Percentiles rank a stretch among this genome's conserved stretches.
phyloP scores from a whole-genome alignment of 2,113 vertebrate genomes.

The Platysternon megacephalum region DNA sequence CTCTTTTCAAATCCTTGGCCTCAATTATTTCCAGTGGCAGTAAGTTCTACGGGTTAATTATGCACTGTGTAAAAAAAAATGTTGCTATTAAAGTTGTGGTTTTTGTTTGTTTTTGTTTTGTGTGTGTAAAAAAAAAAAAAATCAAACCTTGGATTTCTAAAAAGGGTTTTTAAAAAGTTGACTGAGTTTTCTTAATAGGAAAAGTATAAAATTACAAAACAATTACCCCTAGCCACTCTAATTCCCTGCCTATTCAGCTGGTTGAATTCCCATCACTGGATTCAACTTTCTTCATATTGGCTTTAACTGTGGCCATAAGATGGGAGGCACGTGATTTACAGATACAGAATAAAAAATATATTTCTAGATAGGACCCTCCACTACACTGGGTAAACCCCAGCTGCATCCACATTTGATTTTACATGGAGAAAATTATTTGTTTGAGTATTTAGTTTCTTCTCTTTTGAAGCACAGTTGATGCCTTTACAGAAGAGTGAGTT shows the following conservation, averaged over 20 bases:
- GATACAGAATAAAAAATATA: neutral
- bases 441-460: neutral
- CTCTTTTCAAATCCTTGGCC: neutral
- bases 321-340: neutral
- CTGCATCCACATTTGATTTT: neutral
- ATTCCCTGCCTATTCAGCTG: constrained; percentile 42
- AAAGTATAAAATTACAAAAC: constrained; percentile 20
- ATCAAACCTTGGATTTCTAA: neutral
- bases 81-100: neutral
- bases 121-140: constrained; percentile 21
- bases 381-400: neutral
- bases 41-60: neutral
- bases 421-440: neutral
- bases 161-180: constrained; percentile 27
- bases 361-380: neutral
- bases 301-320: neutral
- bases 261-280: constrained; percentile 11
- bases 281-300: constrained; percentile 25
- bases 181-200: neutral
- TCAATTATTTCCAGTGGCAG: neutral
- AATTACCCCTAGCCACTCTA: constrained; percentile 57
- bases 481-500: neutral
- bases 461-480: neutral
- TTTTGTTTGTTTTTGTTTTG: neutral
- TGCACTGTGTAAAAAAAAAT: neutral